A percentile compares a stretch with the other conserved stretches of the same genome.
phyloP scores from a whole-genome alignment of 2,797 vertebrate species.

The Enteromius fasciolatus region DNA sequence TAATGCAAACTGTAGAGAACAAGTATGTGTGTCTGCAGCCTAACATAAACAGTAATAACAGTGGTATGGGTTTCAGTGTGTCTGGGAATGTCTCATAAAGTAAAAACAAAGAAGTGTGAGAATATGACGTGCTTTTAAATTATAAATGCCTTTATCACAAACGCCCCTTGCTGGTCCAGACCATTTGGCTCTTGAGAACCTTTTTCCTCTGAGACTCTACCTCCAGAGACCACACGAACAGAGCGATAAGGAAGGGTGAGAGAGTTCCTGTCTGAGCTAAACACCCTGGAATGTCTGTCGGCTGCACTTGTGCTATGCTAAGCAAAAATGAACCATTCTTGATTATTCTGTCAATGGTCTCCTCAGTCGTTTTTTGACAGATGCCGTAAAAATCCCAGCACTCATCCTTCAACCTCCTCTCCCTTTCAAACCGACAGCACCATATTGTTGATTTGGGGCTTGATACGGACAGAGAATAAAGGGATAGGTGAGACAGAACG shows the following conservation, averaged over 20 bases:
- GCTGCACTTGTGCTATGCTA: conserved; percentile 35
- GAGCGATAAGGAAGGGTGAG: conserved; percentile 28
- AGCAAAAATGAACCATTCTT: conserved; percentile 26
- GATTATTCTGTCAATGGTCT: conserved; percentile 8
- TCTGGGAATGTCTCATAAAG: conserved; percentile 24
- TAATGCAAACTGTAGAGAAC: conserved; percentile 23
- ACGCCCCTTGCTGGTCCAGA: background rate
- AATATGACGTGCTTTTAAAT: background rate
- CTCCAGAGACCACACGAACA: background rate
- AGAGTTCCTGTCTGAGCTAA: conserved; percentile 35
- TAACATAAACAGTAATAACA: conserved; percentile 45
- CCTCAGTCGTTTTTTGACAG: conserved; percentile 25
- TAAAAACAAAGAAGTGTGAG: conserved; percentile 10
- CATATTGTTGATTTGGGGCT: conserved; percentile 30
- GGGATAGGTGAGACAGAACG: background rate
- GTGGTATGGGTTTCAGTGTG: background rate
- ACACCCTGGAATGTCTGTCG: conserved; percentile 41
- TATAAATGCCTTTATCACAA: conserved; percentile 21
- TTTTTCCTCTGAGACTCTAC: conserved; percentile 31
- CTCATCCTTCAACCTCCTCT: conserved; percentile 2
- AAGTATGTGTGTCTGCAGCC: conserved; percentile 21
- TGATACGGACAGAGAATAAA: conserved; percentile 25
- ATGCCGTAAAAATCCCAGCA: conserved; percentile 10
- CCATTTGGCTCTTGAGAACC: conserved; percentile 9
- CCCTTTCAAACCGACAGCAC: background rate